Base-by-base conservation (phyloP, 1,140 invertebrate genomes). In the Zophobas atratus region DNA sequence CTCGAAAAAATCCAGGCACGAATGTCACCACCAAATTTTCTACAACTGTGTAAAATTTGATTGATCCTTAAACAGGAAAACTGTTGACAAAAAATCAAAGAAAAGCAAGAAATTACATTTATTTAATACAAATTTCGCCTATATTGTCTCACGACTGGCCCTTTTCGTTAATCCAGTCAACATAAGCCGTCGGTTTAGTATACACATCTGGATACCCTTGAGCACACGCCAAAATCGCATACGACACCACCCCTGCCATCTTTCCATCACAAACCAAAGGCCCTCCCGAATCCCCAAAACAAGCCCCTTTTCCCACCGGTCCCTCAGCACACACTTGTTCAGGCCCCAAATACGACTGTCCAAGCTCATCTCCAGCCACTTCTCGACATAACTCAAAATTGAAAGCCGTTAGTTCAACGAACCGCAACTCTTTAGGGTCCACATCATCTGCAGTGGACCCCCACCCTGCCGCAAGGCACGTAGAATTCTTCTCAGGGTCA, bases 231-330 rank as follows among this genome's bases (percentile, higher is more conserved):
- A 34, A 36, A 33, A 46, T 1, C 34, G n/a, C 88, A 79, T 86
- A 89, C 1, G 87, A 88, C 0, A 88, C 88, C 34, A 89, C 82
- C 35, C 88, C 88, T n/a, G 55, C 73, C 6, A 81, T 57, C 53
- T 80, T 75, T 6, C 80, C 82, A 33, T 75, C 71, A 5, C 75
- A 51, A 39, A 71, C 67, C 33, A 81, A 48, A 55, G 82, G 82
- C 5, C 81, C 82, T 33, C 81, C 82, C n/a, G 76, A 78, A 49
- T 83, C 81, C 67, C 82, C 82, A 77, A 78, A 89, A 83, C 90
- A 91, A 77, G 90, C 90, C 1, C 90, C 90, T 84, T 91, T 88
- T 2, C 90, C 90, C 43, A 84, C 85, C 78, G 89, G 88, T 4
- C 88, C 90, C 1, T 91, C 82, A 0, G 90, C 90, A 74, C 90